Evolutionary conservation across 2,113 vertebrate species (phyloP), one percentile per base, ranked within the genome.

Genomic region (Catharus bicknelli): DNA sequence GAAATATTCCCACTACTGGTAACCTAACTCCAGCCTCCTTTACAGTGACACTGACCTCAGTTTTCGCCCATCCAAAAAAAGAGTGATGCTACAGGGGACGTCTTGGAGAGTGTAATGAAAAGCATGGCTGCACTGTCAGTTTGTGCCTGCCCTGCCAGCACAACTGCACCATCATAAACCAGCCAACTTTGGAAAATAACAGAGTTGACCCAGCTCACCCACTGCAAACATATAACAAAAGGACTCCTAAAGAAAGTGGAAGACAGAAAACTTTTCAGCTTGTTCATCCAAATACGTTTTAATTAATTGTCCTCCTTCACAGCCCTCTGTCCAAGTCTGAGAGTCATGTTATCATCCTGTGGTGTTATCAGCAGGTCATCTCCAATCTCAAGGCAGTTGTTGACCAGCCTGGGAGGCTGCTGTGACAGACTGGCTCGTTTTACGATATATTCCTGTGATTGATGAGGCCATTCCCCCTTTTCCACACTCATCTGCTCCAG

Each of bases 121-220:
- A 86, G 43, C 72, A 66, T 0, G 0, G 29, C 63, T 81, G 21
- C 10, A 32, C 16, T 0, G 0, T 40, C 57, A 51, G 61, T 27
- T 70, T 0, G 0, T 0, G 9, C 29, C 54, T 57, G 62, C 34
- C 57, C 26, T 73, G n/a, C 27, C 61, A 81, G 30, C 40, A 88
- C 30, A 58, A 68, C 58, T 2, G 1, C 8, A 15, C 43, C 11
- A 50, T 5, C 2, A 8, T 48, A 32, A 91, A 19, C 45, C 43
- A 58, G 54, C 19, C 55, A 67, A 0, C 69, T 72, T 16, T 3
- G 4, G 36, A 36, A 69, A 83, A 16, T 10, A 47, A 63, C 2
- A 1, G 82, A 80, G n/a, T 10, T 48, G 15, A 66, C 18, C 29
- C 40, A 77, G 61, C 64, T 82, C 50, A 48, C 25, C 7, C n/a